Conservation (phyloP, 2,888 invertebrate genomes). For the Drosophila lacicola region DNA sequence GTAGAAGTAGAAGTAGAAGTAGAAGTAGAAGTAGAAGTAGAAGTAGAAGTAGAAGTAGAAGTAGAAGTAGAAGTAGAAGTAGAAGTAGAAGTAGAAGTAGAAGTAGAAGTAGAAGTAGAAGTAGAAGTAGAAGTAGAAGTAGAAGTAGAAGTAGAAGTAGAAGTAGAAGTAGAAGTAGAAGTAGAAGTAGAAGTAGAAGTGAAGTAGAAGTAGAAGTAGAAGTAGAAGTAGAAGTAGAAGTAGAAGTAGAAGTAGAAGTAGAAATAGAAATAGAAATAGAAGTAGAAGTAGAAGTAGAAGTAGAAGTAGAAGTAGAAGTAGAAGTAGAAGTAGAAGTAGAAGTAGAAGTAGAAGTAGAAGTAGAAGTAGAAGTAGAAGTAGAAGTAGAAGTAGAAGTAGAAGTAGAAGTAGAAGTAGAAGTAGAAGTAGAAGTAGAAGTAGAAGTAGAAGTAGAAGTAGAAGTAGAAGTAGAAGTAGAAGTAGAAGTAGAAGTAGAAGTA, state of each 20-base stretch:
- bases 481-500: no score
- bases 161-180: neutral
- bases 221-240: neutral
- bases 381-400: no score
- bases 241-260: neutral
- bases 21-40: neutral
- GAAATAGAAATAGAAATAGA: neutral
- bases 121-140: no score
- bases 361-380: no score
- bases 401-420: no score
- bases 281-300: neutral
- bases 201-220: neutral
- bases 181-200: neutral
- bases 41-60: neutral
- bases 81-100: neutral
- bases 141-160: neutral
- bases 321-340: no score
- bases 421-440: no score
- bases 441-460: no score
- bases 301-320: neutral
- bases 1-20: neutral
- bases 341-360: no score
- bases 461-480: no score
- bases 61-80: neutral
- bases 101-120: neutral